These are phyloP conservation scores for Actinernus sp. DNA, from an alignment of 92 coral and sea anemone genomes.

Conservation along the genomic window DNA sequence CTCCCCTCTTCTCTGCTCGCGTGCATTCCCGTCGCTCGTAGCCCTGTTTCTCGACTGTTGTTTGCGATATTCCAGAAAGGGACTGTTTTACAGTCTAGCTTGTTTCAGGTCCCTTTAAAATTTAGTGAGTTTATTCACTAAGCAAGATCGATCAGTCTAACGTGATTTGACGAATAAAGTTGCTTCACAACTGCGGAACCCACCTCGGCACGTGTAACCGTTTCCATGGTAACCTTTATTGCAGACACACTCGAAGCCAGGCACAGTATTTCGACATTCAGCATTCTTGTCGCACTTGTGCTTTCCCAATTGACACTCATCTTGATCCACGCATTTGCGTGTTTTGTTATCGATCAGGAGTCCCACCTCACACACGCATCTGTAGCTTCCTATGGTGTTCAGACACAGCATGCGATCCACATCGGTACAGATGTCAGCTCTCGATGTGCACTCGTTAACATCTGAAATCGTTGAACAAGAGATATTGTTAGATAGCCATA, in stretches of 20 bases:
- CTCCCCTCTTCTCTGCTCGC: too few species aligned
- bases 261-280: slow-evolving; percentile 6
- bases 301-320: slow-evolving; percentile 10
- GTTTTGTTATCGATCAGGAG: not conserved
- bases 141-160: not conserved
- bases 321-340: slow-evolving; percentile 4
- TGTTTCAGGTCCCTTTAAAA: too few species aligned
- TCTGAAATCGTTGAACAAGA: too few species aligned
- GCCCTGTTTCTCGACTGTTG: too few species aligned
- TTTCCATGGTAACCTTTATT: slow-evolving; percentile 29
- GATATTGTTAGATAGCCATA: too few species aligned
- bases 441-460: slow-evolving; percentile 12
- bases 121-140: too few species aligned
- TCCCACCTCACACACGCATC: slow-evolving; percentile 11
- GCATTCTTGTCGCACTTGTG: slow-evolving; percentile 10
- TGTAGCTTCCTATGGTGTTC: slow-evolving; percentile 18
- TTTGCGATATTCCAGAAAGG: too few species aligned
- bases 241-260: slow-evolving; percentile 15
- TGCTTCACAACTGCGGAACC: not conserved
- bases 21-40: too few species aligned
- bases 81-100: too few species aligned
- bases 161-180: not conserved
- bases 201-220: slow-evolving; percentile 11
- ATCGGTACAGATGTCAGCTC: slow-evolving; percentile 7
- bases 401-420: slow-evolving; percentile 32